Conservation (phyloP, 1,140 invertebrate genomes). For the Conus betulinus region DNA sequence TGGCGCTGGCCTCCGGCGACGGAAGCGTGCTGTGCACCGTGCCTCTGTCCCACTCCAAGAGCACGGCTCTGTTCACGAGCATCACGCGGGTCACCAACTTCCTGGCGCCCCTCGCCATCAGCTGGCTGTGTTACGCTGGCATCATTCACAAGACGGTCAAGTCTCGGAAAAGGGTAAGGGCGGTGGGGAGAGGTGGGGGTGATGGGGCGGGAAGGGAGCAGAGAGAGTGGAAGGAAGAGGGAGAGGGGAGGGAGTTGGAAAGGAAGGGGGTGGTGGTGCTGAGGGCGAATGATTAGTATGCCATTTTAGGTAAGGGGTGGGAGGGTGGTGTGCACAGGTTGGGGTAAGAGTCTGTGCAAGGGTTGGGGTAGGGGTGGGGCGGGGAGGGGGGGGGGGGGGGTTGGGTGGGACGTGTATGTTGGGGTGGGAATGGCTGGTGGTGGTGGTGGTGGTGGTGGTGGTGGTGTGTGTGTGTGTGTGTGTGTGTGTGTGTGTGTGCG, state of each 20-base stretch:
- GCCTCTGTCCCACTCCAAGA: background rate
- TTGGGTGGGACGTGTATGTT: too few species aligned
- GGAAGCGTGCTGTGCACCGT: background rate
- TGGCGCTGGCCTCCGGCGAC: background rate
- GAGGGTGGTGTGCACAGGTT: too few species aligned
- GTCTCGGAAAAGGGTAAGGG: background rate
- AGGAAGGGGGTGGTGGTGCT: background rate
- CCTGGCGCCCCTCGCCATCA: background rate
- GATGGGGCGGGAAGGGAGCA: background rate
- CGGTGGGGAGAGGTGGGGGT: background rate
- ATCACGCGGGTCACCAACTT: slow-evolving; percentile 2
- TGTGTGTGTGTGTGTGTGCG: too few species aligned
- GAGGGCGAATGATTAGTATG: too few species aligned
- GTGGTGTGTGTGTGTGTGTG: too few species aligned
- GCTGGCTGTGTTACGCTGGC: slow-evolving; percentile 9
- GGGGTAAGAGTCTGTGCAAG: too few species aligned
- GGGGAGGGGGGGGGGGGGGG: too few species aligned
- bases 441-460: too few species aligned
- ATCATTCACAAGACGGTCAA: background rate
- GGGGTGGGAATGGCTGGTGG: too few species aligned
- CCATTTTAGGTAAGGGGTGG: too few species aligned
- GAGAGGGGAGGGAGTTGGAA: background rate
- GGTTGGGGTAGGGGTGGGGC: too few species aligned
- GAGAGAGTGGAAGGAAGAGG: background rate
- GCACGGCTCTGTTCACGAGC: background rate